These are phyloP conservation scores for Caerostris extrusa DNA, from an alignment of 1,140 invertebrate genomes.

Conservation along the genomic window DNA sequence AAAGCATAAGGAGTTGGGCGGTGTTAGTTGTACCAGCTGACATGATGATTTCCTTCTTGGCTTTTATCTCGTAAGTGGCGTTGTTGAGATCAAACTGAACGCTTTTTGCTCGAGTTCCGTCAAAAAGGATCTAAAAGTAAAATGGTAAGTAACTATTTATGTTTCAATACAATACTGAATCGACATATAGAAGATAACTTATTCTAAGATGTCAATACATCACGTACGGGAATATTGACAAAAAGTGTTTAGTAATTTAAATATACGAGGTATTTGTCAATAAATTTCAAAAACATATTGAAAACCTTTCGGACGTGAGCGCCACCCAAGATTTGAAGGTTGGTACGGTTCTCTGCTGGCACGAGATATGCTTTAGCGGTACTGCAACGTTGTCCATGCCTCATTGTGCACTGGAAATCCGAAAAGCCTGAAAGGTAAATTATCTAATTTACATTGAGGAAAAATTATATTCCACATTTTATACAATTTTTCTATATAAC, in stretches of 20 bases:
- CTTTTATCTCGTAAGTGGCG: not conserved
- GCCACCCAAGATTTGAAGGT: slow-evolving; percentile 92
- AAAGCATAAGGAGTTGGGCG: not conserved
- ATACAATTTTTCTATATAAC: no score
- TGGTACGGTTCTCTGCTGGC: slow-evolving; percentile 89
- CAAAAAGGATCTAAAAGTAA: not conserved
- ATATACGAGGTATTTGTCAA: no score
- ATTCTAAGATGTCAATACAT: no score
- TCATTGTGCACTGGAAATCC: slow-evolving; percentile 89
- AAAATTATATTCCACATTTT: no score
- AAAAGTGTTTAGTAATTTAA: no score
- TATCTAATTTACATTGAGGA: no score
- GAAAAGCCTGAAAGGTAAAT: slow-evolving; percentile 45
- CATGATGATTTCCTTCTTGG: not conserved
- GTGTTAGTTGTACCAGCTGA: not conserved
- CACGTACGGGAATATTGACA: no score
- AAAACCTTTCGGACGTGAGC: slow-evolving; percentile 89
- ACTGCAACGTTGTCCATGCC: slow-evolving; percentile 91
- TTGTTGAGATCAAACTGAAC: not conserved
- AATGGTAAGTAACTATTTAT: no score
- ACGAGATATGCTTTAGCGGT: slow-evolving; percentile 94
- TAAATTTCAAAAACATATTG: no score
- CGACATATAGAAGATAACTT: no score
- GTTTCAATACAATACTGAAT: no score
- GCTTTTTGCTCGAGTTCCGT: not conserved